Percentiles rank a stretch among this genome's conserved stretches.
Conservation (phyloP, 2,888 invertebrate species). For the Fissipunctia ypsillon region DNA sequence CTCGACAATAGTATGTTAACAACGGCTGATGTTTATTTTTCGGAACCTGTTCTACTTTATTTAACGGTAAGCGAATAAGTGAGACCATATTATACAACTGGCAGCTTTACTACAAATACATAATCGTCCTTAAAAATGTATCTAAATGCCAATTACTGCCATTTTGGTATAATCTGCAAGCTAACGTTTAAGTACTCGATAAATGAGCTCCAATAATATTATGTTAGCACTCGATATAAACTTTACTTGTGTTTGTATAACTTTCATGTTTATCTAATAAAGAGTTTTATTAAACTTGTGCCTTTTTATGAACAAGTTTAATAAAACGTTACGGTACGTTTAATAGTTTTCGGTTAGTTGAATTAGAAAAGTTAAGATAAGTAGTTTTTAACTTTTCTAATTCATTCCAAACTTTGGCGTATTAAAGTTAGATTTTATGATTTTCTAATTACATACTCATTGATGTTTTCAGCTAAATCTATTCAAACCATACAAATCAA, state of each 20-base stretch:
- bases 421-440: not conserved
- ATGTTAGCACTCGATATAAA: not conserved
- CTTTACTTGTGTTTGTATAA: not conserved
- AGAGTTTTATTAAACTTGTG: not conserved
- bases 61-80: not conserved
- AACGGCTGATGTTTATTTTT: too few relatives aligned
- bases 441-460: not conserved
- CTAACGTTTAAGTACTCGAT: not conserved
- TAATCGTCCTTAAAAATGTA: not conserved
- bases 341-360: too few relatives aligned
- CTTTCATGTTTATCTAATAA: not conserved
- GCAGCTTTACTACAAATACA: not conserved
- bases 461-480: not conserved
- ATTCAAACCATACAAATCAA: not conserved
- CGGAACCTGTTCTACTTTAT: not conserved
- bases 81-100: not conserved
- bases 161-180: conserved; percentile 4
- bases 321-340: too few relatives aligned
- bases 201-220: not conserved
- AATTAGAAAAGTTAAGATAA: too few relatives aligned
- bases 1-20: not conserved
- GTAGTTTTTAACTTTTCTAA: not conserved
- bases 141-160: conserved; percentile 12
- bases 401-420: not conserved
- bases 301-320: too few relatives aligned